Conservation (phyloP, 2,797 vertebrate species). For the Sebastes hubbsi region DNA sequence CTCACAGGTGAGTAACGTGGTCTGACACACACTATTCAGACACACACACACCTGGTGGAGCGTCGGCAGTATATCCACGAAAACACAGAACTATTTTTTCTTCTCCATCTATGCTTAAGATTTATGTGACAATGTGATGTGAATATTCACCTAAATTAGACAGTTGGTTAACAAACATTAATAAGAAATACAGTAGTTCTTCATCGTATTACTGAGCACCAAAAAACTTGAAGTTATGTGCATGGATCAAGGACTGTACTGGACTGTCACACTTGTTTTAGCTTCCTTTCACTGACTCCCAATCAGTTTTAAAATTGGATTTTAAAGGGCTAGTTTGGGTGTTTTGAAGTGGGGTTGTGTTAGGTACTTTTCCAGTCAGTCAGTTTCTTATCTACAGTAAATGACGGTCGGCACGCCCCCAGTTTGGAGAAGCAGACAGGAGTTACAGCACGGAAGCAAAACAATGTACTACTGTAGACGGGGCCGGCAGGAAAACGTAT, state of each 20-base stretch:
- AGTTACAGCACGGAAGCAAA: too few relatives aligned
- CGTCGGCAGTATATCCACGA: neutral
- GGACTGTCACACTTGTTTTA: neutral
- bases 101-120: neutral
- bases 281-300: neutral
- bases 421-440: too few relatives aligned
- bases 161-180: neutral
- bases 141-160: neutral
- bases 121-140: neutral
- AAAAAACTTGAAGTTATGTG: neutral
- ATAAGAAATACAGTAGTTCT: neutral
- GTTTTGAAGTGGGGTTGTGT: too few relatives aligned
- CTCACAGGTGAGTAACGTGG: constrained; percentile 62
- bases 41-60: constrained; percentile 10
- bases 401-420: too few relatives aligned
- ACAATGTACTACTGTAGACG: too few relatives aligned
- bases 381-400: too few relatives aligned
- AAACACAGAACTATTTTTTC: neutral
- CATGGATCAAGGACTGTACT: neutral
- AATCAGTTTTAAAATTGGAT: neutral
- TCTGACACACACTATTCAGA: constrained; percentile 8
- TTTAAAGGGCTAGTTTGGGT: too few relatives aligned
- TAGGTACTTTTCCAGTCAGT: too few relatives aligned
- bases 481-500: too few relatives aligned
- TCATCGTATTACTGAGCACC: neutral